Evolutionary conservation across 2,113 vertebrate species (phyloP), one percentile per base, ranked within the genome.

Genomic region (Anhinga anhinga): DNA sequence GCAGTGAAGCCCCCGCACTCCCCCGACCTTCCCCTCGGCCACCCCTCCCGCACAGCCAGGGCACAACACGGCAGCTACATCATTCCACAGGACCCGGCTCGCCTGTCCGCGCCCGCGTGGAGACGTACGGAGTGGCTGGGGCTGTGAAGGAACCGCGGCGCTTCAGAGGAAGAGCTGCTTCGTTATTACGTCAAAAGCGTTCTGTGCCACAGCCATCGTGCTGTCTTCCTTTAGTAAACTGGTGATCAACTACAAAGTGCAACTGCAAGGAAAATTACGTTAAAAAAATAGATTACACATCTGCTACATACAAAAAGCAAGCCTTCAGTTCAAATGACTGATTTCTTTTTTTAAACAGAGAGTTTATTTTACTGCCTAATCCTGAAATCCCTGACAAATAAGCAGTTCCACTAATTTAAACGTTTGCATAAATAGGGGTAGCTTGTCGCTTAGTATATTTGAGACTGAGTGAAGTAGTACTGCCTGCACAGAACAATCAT

Each of bases 331-430:
- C 82, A 70, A 96, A 91, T 32, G 80, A 73, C 59, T 72, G 49
- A 53, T 32, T 82, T 69, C 59, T 84, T n/a, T 38, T 45, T 88
- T 88, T 34, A 67, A 96, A 88, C 73, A 65, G 70, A 42, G 93
- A 85, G 53, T 78, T 94, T 88, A 50, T 86, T 87, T 89, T 82
- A 95, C 91, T 87, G 81, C 82, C 77, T 83, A 49, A 72, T 59
- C 70, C 78, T 40, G 17, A 96, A 94, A 87, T 80, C 90, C 93
- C 92, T 97, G 95, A 93, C 90, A 91, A 94, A 84, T 47, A 87
- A 79, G 85, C 86, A 93, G 73, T 58, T 88, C 70, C 42, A 71
- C 85, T 81, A 79, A 77, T 63, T 80, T 53, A 65, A 85, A 42
- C 26, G 47, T 81, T 91, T 95, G 96, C 95, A 92, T 97, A 96